Percentiles rank a stretch among this genome's conserved stretches.
phyloP scores from a whole-genome alignment of 2,797 vertebrate species.

The Poliocrania exsul region DNA sequence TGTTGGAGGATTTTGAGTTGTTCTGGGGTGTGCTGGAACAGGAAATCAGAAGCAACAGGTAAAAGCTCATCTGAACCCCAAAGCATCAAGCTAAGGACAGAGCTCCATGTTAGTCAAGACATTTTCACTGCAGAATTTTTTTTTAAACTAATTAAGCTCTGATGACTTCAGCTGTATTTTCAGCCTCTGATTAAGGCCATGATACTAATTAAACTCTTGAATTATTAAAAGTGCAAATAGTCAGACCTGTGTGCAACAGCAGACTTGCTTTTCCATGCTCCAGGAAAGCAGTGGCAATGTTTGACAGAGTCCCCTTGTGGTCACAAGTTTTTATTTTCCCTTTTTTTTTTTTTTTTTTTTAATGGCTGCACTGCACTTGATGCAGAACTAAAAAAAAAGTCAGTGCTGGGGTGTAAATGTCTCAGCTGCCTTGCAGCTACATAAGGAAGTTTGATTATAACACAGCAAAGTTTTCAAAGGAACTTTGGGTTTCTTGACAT shows the following conservation, averaged over 20 bases:
- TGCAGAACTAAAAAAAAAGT: background rate
- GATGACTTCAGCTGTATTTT: constrained; percentile 77
- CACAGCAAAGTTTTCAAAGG: background rate
- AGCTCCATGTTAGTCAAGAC: constrained; percentile 12
- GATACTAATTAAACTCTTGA: constrained; percentile 77
- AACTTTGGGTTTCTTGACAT: background rate
- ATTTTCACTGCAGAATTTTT: constrained; percentile 10
- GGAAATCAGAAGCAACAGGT: background rate
- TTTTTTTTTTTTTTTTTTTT: background rate
- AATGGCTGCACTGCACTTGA: background rate
- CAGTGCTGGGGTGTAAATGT: background rate
- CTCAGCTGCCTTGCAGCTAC: background rate
- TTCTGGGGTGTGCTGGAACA: background rate
- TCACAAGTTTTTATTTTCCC: background rate
- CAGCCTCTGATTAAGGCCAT: constrained; percentile 73
- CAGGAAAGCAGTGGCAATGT: constrained; percentile 11
- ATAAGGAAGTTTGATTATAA: constrained; percentile 25
- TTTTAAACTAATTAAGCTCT: constrained; percentile 72
- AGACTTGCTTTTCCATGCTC: constrained; percentile 21
- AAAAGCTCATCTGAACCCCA: background rate
- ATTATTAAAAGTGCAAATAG: constrained; percentile 78
- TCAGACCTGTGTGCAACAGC: constrained; percentile 50
- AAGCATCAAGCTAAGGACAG: background rate
- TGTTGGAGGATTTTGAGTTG: background rate
- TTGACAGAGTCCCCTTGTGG: background rate